Evolutionary conservation across 2,797 vertebrate species (phyloP).

Genomic region (Emys orbicularis): DNA sequence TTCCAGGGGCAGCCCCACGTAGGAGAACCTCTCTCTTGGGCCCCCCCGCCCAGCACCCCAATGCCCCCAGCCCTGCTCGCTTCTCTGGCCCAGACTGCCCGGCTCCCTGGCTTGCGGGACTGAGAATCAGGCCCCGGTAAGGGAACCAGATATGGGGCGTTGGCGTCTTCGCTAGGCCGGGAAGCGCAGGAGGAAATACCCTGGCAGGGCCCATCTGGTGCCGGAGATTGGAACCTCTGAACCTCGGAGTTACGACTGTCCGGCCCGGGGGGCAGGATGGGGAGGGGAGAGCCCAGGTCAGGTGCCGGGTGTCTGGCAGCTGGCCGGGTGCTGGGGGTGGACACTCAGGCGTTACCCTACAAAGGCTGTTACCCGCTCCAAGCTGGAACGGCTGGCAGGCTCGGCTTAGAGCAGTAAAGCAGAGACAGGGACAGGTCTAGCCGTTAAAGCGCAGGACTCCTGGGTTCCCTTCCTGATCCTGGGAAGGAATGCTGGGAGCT

Average conservation of each 20-base stretch:
- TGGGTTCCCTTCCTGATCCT: background rate
- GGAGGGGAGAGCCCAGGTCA: background rate
- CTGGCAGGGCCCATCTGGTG: background rate
- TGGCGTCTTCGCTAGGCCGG: background rate
- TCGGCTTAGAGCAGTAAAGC: background rate
- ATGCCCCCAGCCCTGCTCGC: background rate
- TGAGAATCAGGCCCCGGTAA: background rate
- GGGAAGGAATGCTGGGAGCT: background rate
- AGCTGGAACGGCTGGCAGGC: background rate
- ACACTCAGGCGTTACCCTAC: background rate
- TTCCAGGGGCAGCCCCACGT: background rate
- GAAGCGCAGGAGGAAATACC: background rate
- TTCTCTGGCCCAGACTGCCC: background rate
- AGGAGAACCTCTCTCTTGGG: too few relatives aligned
- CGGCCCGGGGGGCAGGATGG: background rate
- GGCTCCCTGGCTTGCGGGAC: background rate
- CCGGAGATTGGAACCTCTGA: too few relatives aligned
- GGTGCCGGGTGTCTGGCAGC: background rate
- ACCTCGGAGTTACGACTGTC: too few relatives aligned
- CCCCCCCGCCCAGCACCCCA: background rate
- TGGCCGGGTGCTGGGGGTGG: background rate
- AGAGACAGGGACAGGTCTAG: background rate
- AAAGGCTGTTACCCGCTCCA: background rate
- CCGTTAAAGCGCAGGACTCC: background rate
- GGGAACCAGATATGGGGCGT: background rate